Conservation (phyloP, 2,797 vertebrate genomes). For the Alectoris magna region DNA sequence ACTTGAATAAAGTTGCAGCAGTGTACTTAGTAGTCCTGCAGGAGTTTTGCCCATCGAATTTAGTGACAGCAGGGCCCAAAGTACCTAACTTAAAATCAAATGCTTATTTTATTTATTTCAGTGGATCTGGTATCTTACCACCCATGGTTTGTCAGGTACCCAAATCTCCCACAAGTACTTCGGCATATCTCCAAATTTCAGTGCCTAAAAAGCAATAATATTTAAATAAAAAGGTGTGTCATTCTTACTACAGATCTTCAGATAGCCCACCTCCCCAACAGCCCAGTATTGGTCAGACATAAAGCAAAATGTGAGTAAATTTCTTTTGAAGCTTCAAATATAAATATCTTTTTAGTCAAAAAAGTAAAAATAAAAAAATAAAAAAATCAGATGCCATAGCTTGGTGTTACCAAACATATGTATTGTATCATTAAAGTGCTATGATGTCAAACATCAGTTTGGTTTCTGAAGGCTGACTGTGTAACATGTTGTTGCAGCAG, state of each 20-base stretch:
- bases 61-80: not conserved
- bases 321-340: not conserved
- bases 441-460: not conserved
- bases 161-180: slow-evolving; percentile 70
- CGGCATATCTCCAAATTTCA: slow-evolving; percentile 68
- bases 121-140: slow-evolving; percentile 63
- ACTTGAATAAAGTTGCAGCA: not conserved
- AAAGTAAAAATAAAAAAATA: not conserved
- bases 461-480: not conserved
- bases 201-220: slow-evolving; percentile 71
- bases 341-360: not conserved
- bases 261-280: slow-evolving; percentile 2
- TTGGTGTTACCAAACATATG: not conserved
- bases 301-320: not conserved
- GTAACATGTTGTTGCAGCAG: not conserved
- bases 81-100: slow-evolving; percentile 24
- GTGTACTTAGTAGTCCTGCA: not conserved
- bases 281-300: not conserved
- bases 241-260: slow-evolving; percentile 25
- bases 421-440: not conserved
- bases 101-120: slow-evolving; percentile 38
- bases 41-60: not conserved
- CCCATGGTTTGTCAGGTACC: slow-evolving; percentile 60
- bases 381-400: not conserved
- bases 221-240: slow-evolving; percentile 70